Evolutionary conservation across 2,888 invertebrate species (phyloP).

Genomic region (Julus scandinavius): DNA sequence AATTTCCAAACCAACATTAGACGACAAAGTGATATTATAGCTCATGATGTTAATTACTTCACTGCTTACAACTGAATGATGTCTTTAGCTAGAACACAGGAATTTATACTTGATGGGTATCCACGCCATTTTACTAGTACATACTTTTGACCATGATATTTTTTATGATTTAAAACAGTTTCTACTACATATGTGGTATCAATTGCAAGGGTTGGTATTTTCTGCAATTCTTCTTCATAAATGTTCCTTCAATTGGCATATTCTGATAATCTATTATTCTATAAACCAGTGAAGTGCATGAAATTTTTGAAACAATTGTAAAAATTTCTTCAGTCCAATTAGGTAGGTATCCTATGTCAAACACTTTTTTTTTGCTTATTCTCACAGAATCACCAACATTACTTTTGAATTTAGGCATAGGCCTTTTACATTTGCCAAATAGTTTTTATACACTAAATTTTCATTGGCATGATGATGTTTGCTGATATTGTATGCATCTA

Average conservation of each 20-base stretch:
- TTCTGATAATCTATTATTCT: too few relatives aligned
- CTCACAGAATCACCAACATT: too few relatives aligned
- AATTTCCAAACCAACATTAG: background rate
- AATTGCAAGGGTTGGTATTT: background rate
- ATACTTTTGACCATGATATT: background rate
- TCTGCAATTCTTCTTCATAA: slow-evolving; percentile 16
- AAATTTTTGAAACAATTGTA: too few relatives aligned
- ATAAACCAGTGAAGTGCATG: too few relatives aligned
- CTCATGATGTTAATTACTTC: background rate
- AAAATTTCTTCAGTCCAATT: too few relatives aligned
- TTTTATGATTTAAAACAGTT: background rate
- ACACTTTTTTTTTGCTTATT: too few relatives aligned
- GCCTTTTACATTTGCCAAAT: too few relatives aligned
- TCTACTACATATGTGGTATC: background rate
- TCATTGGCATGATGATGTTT: too few relatives aligned
- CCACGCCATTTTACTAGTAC: background rate
- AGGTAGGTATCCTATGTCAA: too few relatives aligned
- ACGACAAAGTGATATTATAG: background rate
- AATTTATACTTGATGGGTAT: background rate
- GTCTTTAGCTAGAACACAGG: background rate
- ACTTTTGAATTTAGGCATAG: too few relatives aligned
- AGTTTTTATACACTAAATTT: too few relatives aligned
- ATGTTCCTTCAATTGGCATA: too few relatives aligned
- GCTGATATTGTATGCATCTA: slow-evolving; percentile 60
- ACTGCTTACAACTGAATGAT: background rate